phyloP scores from a whole-genome alignment of 1,140 invertebrate species.

The Drosophila auraria region DNA sequence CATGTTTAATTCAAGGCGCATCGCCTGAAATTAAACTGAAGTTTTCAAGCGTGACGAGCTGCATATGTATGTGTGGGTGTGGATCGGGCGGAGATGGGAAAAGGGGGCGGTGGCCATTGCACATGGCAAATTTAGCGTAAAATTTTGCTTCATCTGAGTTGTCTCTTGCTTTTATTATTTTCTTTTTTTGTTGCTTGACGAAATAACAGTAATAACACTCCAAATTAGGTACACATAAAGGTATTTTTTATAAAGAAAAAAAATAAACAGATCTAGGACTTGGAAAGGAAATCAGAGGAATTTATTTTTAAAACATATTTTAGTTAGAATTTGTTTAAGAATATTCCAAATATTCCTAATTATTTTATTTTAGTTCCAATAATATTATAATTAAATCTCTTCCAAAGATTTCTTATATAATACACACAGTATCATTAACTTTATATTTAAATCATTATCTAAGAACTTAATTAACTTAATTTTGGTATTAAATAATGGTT shows the following conservation, averaged over 20 bases:
- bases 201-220: slow-evolving; percentile 72
- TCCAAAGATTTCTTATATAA: too few species aligned
- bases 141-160: slow-evolving; percentile 62
- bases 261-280: neutral
- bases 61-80: slow-evolving; percentile 12
- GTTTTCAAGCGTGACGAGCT: slow-evolving; percentile 63
- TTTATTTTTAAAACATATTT: too few species aligned
- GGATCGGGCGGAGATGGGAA: neutral
- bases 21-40: slow-evolving; percentile 70
- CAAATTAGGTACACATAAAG: neutral
- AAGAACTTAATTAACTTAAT: neutral
- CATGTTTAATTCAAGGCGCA: slow-evolving; percentile 81
- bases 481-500: neutral
- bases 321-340: too few species aligned
- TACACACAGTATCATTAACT: too few species aligned
- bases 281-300: too few species aligned
- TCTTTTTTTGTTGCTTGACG: slow-evolving; percentile 37
- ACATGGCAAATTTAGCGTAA: slow-evolving; percentile 75
- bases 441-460: too few species aligned
- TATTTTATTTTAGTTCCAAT: too few species aligned
- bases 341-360: too few species aligned
- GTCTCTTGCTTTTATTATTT: slow-evolving; percentile 20
- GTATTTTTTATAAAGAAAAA: neutral
- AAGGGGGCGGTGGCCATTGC: slow-evolving; percentile 22
- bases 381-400: too few species aligned